These are phyloP conservation scores for Camponotus fellah DNA, from an alignment of 2,888 invertebrate genomes.

Conservation along the genomic window DNA sequence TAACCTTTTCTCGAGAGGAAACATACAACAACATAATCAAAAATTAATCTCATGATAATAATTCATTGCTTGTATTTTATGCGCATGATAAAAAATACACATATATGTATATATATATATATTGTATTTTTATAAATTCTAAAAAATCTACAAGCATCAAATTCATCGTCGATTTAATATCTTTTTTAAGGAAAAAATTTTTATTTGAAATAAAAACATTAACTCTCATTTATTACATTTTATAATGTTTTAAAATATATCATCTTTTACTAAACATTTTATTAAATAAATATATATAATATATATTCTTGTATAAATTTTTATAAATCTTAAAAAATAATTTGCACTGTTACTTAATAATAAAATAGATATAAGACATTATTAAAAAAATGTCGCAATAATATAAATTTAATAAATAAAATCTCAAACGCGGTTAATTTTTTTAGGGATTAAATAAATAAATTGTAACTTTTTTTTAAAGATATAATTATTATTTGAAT, in stretches of 20 bases:
- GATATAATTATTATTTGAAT: neutral
- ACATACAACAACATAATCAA: slow-evolving; percentile 52
- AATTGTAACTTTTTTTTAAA: neutral
- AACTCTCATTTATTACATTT: too few species aligned
- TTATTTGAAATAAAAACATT: neutral
- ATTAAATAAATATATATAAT: too few species aligned
- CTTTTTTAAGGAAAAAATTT: neutral
- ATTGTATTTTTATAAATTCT: neutral
- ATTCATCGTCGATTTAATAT: neutral
- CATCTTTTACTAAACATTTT: too few species aligned
- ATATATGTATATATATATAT: neutral
- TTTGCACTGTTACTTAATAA: neutral
- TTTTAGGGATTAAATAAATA: neutral
- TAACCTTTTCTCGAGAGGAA: slow-evolving; percentile 62
- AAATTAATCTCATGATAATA: slow-evolving; percentile 61
- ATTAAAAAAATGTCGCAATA: neutral
- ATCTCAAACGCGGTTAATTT: neutral
- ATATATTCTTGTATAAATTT: too few species aligned
- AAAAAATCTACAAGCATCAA: neutral
- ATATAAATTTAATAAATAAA: slow-evolving; percentile 1
- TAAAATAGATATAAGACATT: neutral
- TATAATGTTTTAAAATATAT: too few species aligned
- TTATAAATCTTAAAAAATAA: neutral
- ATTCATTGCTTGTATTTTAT: slow-evolving; percentile 41
- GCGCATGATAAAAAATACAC: neutral